phyloP scores from a whole-genome alignment of 2,888 invertebrate genomes.

The Acleris cristana region DNA sequence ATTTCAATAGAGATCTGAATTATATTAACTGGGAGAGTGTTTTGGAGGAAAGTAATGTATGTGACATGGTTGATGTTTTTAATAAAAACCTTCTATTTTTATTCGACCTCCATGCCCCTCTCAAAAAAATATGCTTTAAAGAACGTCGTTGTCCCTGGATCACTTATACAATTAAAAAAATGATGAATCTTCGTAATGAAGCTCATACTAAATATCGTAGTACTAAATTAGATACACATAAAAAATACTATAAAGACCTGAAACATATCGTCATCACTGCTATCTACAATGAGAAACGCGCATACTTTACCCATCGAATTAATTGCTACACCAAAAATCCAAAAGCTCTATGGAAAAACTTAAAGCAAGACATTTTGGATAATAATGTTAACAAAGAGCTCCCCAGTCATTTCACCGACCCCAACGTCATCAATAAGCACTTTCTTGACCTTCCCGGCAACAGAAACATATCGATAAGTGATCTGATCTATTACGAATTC shows the following conservation, averaged over 20 bases:
- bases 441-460: neutral
- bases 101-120: too few species aligned
- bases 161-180: neutral
- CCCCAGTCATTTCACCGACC: neutral
- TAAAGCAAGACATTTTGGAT: constrained; percentile 1
- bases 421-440: neutral
- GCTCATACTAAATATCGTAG: too few species aligned
- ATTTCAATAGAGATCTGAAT: too few species aligned
- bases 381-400: neutral
- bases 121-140: neutral
- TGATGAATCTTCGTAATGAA: constrained; percentile 3
- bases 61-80: too few species aligned
- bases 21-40: too few species aligned
- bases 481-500: neutral
- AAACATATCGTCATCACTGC: too few species aligned
- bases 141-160: neutral
- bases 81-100: too few species aligned
- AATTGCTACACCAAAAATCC: neutral
- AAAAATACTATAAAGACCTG: too few species aligned
- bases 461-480: neutral
- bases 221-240: too few species aligned
- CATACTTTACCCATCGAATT: too few species aligned
- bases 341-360: neutral
- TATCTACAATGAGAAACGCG: too few species aligned
- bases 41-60: too few species aligned